Evolutionary conservation across 2,113 vertebrate species (phyloP).

Genomic region (Xenopus borealis): DNA sequence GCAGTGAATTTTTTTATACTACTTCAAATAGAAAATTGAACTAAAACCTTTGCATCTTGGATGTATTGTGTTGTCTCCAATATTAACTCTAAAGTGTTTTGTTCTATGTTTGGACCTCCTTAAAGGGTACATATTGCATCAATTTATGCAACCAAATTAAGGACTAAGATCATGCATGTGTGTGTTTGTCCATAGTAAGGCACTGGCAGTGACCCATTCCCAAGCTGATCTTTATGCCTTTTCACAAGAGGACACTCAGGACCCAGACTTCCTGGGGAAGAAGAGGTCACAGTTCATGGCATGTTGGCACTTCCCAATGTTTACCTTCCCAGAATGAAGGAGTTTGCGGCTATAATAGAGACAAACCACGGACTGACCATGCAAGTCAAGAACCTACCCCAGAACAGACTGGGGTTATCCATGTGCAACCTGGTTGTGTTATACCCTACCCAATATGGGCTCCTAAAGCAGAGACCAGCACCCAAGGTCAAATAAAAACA

Average conservation of each 20-base stretch:
- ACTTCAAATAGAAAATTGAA: no score
- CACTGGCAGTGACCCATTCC: neutral
- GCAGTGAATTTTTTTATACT: no score
- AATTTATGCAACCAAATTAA: neutral
- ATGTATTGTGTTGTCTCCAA: no score
- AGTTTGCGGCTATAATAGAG: neutral
- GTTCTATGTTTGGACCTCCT: no score
- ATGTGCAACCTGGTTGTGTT: neutral
- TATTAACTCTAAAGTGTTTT: no score
- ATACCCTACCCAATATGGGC: neutral
- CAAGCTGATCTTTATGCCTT: constrained; percentile 20
- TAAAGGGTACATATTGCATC: no score
- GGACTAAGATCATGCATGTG: no score
- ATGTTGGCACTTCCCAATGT: neutral
- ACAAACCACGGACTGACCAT: neutral
- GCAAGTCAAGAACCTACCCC: neutral
- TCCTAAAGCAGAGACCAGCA: no score
- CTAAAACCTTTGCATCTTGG: no score
- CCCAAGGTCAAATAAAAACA: neutral
- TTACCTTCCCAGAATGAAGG: neutral
- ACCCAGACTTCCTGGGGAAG: constrained; percentile 26
- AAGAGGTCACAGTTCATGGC: neutral
- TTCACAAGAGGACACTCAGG: constrained; percentile 18
- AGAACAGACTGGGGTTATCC: neutral
- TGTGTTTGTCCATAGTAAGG: no score